Conservation (phyloP, 2,888 invertebrate genomes). For the Hipparchia semele region DNA sequence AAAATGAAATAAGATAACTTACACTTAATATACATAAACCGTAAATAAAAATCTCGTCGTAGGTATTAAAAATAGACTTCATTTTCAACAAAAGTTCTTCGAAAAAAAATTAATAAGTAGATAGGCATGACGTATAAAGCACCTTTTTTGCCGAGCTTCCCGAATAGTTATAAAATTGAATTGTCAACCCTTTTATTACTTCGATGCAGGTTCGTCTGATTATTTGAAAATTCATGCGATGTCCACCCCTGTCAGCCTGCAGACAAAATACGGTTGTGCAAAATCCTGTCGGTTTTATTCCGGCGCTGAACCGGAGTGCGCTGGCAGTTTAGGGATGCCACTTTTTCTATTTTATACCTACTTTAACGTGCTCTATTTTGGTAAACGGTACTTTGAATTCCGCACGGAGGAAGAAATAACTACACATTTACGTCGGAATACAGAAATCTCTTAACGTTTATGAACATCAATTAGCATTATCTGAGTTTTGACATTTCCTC, state of each 20-base stretch:
- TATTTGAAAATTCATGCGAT: slow-evolving; percentile 72
- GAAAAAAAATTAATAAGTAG: slow-evolving; percentile 1
- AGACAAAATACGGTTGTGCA: slow-evolving; percentile 63
- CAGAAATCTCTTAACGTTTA: too few relatives aligned
- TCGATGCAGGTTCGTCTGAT: slow-evolving; percentile 56
- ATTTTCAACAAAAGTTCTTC: not conserved
- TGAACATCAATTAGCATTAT: too few relatives aligned
- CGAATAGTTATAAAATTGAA: slow-evolving; percentile 45
- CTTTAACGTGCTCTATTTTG: too few relatives aligned
- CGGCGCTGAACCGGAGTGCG: slow-evolving; percentile 45
- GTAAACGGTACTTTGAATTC: too few relatives aligned
- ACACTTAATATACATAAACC: too few relatives aligned
- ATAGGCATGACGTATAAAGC: slow-evolving; percentile 27
- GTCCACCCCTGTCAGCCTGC: slow-evolving; percentile 63
- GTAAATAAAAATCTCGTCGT: too few relatives aligned
- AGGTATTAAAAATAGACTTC: not conserved
- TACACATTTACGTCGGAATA: too few relatives aligned
- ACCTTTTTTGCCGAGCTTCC: slow-evolving; percentile 30
- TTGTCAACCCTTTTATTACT: slow-evolving; percentile 46
- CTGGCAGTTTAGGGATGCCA: slow-evolving; percentile 18
- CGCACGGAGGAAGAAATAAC: too few relatives aligned
- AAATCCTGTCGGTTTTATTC: slow-evolving; percentile 63
- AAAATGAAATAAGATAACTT: not conserved
- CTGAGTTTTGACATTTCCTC: too few relatives aligned
- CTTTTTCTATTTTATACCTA: not conserved